Evolutionary conservation across 2,888 invertebrate species (phyloP).

Genomic region (Meandrusa payeni): DNA sequence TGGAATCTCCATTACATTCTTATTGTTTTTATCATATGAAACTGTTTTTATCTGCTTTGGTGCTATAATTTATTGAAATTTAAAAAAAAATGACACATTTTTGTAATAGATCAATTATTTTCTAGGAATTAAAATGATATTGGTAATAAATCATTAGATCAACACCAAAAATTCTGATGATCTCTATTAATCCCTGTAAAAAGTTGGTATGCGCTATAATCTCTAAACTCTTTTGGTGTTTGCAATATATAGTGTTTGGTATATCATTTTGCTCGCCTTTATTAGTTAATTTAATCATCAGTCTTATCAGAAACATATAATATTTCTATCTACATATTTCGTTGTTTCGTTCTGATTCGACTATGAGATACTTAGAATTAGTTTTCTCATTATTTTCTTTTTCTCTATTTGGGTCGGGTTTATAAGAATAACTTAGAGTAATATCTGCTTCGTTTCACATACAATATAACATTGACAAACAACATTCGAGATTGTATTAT

Average conservation of each 20-base stretch:
- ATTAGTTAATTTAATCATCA: slow-evolving; percentile 3
- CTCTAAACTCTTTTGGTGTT: background rate
- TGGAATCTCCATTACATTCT: slow-evolving; percentile 9
- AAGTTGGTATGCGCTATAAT: too few relatives aligned
- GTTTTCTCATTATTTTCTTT: slow-evolving; percentile 30
- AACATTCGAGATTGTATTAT: slow-evolving; percentile 60
- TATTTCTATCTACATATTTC: background rate
- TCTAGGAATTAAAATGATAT: too few relatives aligned
- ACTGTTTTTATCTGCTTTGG: slow-evolving; percentile 26
- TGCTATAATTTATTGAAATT: slow-evolving; percentile 36
- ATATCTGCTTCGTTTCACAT: slow-evolving; percentile 25
- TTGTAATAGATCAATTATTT: background rate
- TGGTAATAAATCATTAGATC: background rate
- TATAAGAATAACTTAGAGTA: slow-evolving; percentile 19
- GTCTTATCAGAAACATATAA: background rate
- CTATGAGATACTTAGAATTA: slow-evolving; percentile 25
- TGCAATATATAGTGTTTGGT: background rate
- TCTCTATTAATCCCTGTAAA: too few relatives aligned
- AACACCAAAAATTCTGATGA: slow-evolving; percentile 1
- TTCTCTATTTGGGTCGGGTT: slow-evolving; percentile 25
- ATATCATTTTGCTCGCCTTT: slow-evolving; percentile 13
- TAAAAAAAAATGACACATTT: slow-evolving; percentile 12
- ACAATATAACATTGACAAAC: slow-evolving; percentile 33
- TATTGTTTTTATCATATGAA: background rate
- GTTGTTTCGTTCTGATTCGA: slow-evolving; percentile 7